phyloP scores from a whole-genome alignment of 1,140 invertebrate genomes.

The Procambarus clarkii region DNA sequence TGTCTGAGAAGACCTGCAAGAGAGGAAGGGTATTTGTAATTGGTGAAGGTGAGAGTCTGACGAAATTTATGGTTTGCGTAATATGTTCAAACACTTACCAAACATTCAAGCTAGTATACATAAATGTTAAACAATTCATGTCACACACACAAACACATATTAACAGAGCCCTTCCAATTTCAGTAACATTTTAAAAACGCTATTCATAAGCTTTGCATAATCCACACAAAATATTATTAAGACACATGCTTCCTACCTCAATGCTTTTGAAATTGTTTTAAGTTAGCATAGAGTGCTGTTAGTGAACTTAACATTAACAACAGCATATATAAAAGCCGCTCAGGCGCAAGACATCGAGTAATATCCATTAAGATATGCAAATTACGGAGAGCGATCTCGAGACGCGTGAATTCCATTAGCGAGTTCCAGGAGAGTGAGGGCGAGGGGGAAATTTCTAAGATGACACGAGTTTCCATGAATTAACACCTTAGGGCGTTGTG shows the following conservation, averaged over 20 bases:
- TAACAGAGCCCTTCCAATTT: neutral
- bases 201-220: neutral
- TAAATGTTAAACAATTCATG: neutral
- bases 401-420: constrained; percentile 1
- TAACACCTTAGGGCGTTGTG: neutral
- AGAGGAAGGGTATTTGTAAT: neutral
- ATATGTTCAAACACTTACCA: neutral
- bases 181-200: neutral
- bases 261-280: neutral
- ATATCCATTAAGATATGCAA: constrained; percentile 9
- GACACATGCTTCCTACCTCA: neutral
- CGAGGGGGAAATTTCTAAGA: neutral
- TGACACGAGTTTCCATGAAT: neutral
- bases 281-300: neutral
- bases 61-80: neutral
- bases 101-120: neutral
- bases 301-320: neutral
- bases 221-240: neutral
- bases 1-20: neutral
- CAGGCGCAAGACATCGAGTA: neutral
- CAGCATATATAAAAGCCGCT: neutral
- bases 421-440: neutral
- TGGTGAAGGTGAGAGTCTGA: neutral
- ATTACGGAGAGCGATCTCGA: neutral
- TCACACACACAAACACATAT: neutral